Percentiles rank a stretch among this genome's conserved stretches.
Evolutionary conservation across 1,140 invertebrate species (phyloP).

Genomic region (Meloidogyne hapla): DNA sequence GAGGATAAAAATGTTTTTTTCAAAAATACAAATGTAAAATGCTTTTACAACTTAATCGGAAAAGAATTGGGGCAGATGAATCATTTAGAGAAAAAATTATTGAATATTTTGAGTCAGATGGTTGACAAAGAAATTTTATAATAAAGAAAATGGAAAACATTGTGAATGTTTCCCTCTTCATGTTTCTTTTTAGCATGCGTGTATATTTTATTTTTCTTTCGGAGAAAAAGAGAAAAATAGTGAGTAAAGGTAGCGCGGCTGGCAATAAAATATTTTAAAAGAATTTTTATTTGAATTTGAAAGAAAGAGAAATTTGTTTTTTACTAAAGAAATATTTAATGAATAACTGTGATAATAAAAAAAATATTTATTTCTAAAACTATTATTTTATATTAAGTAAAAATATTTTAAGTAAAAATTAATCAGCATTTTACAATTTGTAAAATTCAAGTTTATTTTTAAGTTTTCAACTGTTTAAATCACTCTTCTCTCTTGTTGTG

Average conservation of each 20-base stretch:
- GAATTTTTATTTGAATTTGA: not conserved
- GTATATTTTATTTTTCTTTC: not conserved
- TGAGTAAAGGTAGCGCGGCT: not conserved
- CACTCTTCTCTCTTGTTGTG: not conserved
- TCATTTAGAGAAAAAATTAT: slow-evolving; percentile 6
- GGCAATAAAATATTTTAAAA: not conserved
- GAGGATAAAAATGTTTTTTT: not conserved
- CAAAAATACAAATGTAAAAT: slow-evolving; percentile 4
- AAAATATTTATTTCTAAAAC: not conserved
- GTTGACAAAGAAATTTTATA: not conserved
- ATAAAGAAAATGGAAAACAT: not conserved
- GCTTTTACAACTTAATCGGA: not conserved
- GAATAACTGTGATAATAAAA: too few relatives aligned
- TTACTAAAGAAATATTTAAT: too few relatives aligned
- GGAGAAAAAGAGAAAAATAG: not conserved
- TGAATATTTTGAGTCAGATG: slow-evolving; percentile 9
- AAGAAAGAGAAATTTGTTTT: not conserved
- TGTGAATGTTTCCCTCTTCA: not conserved
- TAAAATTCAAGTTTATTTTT: not conserved
- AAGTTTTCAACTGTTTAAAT: not conserved
- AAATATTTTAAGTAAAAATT: too few relatives aligned
- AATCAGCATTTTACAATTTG: too few relatives aligned
- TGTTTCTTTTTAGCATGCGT: slow-evolving; percentile 1
- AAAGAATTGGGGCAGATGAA: not conserved
- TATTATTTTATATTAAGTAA: too few relatives aligned